Conservation (phyloP, 2,113 vertebrate species). For the Leptosomus discolor region DNA sequence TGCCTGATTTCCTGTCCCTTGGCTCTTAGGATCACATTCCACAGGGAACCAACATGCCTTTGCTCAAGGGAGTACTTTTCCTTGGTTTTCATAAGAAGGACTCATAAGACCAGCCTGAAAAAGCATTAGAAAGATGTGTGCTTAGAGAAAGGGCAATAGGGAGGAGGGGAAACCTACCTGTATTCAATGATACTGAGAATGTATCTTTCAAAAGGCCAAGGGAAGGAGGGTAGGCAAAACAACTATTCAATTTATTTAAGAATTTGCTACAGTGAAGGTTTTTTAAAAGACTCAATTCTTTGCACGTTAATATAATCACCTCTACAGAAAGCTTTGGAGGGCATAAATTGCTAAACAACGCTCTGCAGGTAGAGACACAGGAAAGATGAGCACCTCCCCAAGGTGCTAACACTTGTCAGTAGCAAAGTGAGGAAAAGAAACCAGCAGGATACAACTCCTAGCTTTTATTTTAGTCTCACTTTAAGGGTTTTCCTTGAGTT, state of each 20-base stretch:
- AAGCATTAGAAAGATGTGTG: background rate
- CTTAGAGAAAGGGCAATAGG: background rate
- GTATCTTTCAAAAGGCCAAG: background rate
- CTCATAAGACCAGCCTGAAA: background rate
- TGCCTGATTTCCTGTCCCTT: background rate
- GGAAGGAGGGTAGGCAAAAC: background rate
- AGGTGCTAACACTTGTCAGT: background rate
- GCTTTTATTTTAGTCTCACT: background rate
- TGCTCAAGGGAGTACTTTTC: background rate
- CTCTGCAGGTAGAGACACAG: background rate
- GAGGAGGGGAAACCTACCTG: background rate
- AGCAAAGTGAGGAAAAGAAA: background rate
- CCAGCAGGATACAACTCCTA: background rate
- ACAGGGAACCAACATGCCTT: background rate
- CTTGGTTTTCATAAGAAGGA: background rate
- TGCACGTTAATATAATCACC: background rate
- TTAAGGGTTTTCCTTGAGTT: background rate
- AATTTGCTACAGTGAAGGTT: background rate
- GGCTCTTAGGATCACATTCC: background rate
- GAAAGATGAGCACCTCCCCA: background rate
- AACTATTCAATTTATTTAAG: background rate
- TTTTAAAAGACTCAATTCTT: background rate
- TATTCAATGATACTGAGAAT: background rate
- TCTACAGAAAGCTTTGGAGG: background rate
- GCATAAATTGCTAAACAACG: background rate